Conservation (phyloP, 2,113 vertebrate species). For the Channa maculata region DNA sequence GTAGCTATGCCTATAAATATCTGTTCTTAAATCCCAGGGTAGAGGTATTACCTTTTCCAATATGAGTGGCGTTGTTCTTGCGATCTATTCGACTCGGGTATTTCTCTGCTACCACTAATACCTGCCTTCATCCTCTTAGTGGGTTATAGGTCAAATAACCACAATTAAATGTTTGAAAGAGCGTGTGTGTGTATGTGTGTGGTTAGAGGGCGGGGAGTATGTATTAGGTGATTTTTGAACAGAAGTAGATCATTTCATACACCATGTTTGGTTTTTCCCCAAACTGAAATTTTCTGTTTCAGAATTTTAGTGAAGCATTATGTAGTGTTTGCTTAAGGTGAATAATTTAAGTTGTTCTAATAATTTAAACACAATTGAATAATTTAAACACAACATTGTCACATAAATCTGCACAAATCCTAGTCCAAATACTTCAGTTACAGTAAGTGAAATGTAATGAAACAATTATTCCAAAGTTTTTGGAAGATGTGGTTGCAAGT, state of each 20-base stretch:
- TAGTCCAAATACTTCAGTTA: too few species aligned
- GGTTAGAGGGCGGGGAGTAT: too few species aligned
- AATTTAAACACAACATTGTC: too few species aligned
- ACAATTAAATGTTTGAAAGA: constrained; percentile 56
- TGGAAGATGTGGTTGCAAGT: too few species aligned
- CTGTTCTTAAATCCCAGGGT: constrained; percentile 46
- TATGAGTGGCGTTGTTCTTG: constrained; percentile 51
- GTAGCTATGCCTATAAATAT: constrained; percentile 49
- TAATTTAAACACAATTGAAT: too few species aligned
- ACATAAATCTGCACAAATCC: too few species aligned
- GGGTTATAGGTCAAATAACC: constrained; percentile 57
- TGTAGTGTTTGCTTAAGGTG: background rate
- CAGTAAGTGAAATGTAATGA: too few species aligned
- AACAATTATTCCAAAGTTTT: too few species aligned
- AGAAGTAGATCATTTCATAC: background rate
- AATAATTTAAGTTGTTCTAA: too few species aligned
- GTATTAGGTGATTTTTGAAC: background rate
- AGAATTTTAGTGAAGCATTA: background rate
- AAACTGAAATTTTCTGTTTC: background rate
- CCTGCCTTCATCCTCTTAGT: constrained; percentile 71
- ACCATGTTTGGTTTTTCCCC: background rate
- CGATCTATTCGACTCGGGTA: constrained; percentile 47
- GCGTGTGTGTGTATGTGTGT: constrained; percentile 5
- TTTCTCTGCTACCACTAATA: constrained; percentile 54
- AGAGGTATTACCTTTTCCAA: constrained; percentile 61